Evolutionary conservation across 1,140 invertebrate species (phyloP).

Genomic region (Bathynomus jamesi): DNA sequence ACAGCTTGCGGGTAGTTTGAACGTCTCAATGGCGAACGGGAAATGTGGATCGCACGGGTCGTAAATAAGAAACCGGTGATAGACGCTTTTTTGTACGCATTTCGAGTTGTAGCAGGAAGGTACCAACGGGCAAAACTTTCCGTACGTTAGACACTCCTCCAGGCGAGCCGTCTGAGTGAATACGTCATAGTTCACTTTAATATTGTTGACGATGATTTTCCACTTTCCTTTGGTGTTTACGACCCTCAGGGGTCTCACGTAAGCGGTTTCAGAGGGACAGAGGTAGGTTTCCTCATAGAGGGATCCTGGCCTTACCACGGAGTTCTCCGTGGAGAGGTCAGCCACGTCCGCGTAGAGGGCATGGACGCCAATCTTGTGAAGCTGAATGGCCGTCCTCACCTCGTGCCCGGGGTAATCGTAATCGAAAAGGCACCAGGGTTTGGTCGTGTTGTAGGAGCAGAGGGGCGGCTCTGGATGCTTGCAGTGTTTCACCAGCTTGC

Average conservation of each 20-base stretch:
- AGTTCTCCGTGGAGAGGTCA: conserved; percentile 37
- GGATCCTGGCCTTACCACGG: conserved; percentile 32
- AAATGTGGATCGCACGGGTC: conserved; percentile 39
- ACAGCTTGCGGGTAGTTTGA: conserved; percentile 39
- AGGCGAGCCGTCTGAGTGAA: conserved; percentile 38
- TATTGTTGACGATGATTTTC: conserved; percentile 39
- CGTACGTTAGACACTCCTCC: conserved; percentile 37
- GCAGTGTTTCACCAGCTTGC: neutral
- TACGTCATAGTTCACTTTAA: conserved; percentile 38
- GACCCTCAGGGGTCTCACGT: conserved; percentile 38
- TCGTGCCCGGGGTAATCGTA: conserved; percentile 30
- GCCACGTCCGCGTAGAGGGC: conserved; percentile 37
- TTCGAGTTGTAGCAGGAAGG: conserved; percentile 37
- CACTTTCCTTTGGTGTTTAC: conserved; percentile 39
- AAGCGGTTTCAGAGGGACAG: conserved; percentile 31
- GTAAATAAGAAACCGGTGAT: conserved; percentile 39
- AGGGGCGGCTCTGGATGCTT: neutral
- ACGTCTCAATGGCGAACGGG: conserved; percentile 39
- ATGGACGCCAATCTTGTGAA: conserved; percentile 35
- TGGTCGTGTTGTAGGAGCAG: conserved; percentile 24
- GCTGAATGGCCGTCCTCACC: conserved; percentile 19
- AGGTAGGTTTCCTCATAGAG: conserved; percentile 38
- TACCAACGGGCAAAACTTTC: conserved; percentile 36
- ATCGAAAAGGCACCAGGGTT: conserved; percentile 29
- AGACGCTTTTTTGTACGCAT: conserved; percentile 39